Percentiles rank a stretch among this genome's conserved stretches.
phyloP scores from a whole-genome alignment of 2,113 vertebrate genomes.

The Pelecanus crispus region DNA sequence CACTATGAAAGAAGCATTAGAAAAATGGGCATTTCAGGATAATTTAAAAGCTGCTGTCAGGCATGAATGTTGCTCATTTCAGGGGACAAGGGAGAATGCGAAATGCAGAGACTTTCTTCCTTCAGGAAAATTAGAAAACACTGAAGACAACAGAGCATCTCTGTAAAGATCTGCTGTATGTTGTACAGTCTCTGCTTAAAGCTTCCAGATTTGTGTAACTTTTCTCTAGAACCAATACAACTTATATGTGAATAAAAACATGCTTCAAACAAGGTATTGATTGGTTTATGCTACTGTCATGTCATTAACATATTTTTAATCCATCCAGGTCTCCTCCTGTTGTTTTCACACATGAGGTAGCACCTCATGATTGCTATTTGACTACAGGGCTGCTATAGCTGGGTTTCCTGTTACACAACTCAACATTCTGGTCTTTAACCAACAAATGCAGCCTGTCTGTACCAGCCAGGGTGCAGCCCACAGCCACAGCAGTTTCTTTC shows the following conservation, averaged over 20 bases:
- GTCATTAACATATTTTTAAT: neutral
- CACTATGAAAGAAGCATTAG: neutral
- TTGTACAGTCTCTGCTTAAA: neutral
- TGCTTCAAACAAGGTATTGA: neutral
- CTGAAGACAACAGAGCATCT: neutral
- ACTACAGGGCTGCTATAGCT: neutral
- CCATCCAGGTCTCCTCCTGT: neutral
- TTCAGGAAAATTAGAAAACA: neutral
- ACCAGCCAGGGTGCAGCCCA: neutral
- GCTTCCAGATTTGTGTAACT: neutral
- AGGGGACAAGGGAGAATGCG: neutral
- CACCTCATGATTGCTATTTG: neutral
- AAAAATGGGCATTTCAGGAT: neutral
- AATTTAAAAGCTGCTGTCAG: neutral
- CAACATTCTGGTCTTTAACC: neutral
- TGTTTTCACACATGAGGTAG: neutral
- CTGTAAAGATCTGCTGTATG: neutral
- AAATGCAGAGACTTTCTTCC: neutral
- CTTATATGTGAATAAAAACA: neutral
- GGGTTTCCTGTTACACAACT: neutral
- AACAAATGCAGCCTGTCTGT: neutral
- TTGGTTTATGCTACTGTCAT: neutral
- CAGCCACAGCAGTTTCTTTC: neutral
- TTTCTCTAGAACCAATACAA: neutral
- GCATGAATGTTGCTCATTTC: neutral